Percentiles rank a stretch among this genome's conserved stretches.
Evolutionary conservation across 2,888 invertebrate genomes (phyloP).

Genomic region (Halictus ligatus): DNA sequence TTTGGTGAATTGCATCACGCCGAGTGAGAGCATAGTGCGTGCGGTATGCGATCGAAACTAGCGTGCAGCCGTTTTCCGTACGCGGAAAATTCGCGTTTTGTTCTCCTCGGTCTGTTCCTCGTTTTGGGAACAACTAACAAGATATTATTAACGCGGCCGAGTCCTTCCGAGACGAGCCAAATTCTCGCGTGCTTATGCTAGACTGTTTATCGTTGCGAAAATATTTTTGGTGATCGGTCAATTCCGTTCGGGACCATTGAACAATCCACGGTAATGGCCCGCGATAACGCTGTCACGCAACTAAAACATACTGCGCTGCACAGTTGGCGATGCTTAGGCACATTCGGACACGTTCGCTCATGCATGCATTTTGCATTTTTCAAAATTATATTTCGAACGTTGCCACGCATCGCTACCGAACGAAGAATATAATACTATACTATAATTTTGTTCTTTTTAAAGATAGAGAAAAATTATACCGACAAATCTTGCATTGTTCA

Average conservation of each 20-base stretch:
- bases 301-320: constrained; percentile 7
- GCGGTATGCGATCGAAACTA: neutral
- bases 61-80: neutral
- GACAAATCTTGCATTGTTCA: no score
- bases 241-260: constrained; percentile 39
- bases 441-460: no score
- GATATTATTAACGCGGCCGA: constrained; percentile 28
- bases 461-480: no score
- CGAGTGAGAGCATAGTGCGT: neutral
- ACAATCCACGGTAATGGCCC: constrained; percentile 13
- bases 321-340: neutral
- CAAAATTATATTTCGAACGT: no score
- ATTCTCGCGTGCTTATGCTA: constrained; percentile 2
- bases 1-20: no score
- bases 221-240: constrained; percentile 38
- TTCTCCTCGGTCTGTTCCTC: neutral
- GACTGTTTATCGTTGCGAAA: constrained; percentile 5
- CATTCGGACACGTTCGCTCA: neutral
- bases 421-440: no score
- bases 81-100: constrained; percentile 2
- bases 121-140: neutral
- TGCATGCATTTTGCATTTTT: no score
- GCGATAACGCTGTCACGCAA: constrained; percentile 17
- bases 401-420: no score
- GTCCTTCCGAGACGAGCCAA: constrained; percentile 35